Base-by-base conservation (phyloP, 92 coral and sea anemone genomes). In the Zoanthus sociatus region DNA sequence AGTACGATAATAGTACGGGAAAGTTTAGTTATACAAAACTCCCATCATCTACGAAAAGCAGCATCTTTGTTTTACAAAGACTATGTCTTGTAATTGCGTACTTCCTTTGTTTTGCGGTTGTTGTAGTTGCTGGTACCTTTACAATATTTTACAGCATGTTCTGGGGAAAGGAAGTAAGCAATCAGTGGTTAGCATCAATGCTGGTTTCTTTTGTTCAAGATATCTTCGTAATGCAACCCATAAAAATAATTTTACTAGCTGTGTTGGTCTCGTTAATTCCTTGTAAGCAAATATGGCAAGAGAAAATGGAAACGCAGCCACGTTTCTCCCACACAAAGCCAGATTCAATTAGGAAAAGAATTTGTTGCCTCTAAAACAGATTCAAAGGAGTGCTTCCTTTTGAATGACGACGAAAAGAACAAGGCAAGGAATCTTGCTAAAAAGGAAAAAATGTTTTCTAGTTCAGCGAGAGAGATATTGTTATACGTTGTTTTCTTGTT, bases 111-210 rank as follows among this genome's bases (percentile, higher is more conserved):
- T 79, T 78, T 70, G 61, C 68, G 32, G 79, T 82, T 6, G 58
- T 82, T 33, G 26, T 84, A 1, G 78, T 78, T 7, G 78, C 86
- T 9, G 77, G 83, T 30, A 68, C 74, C 37, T 78, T 87, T 48
- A 87, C 90, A 15, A 68, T 87, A 30, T 82, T 87, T 61, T 87
- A 84, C 81, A 84, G 88, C 82, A 84, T 84, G 88, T 58, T 18
- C 37, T 84, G 88, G 88, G 88, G 88, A 1, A 60, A 54, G 72
- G 81, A 71, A 18, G n/a, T 54, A 9, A 84, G 88, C 51, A 16
- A 51, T 4, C 50, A 84, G 42, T 84, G 88, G 88, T 47, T 84
- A 12, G n/a, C 88, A 54, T 84, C 88, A 4, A 45, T 84, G 26
- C 71, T 84, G 14, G 20, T 84, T 13, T 84, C 88, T 20, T 84